Evolutionary conservation across 2,113 vertebrate genomes (phyloP).

Genomic region (Lamprotornis superbus): DNA sequence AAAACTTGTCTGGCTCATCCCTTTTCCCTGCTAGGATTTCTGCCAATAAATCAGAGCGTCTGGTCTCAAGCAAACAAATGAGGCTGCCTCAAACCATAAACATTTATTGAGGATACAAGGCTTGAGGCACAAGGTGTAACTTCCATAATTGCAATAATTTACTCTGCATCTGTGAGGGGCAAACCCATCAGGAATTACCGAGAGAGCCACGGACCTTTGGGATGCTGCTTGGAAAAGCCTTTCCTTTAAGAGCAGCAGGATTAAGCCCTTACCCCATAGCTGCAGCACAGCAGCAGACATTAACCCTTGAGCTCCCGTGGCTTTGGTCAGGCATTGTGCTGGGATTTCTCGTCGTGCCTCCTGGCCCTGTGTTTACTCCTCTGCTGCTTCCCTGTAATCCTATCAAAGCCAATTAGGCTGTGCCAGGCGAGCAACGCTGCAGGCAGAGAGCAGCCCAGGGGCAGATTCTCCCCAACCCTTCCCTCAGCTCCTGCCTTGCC

Average conservation of each 20-base stretch:
- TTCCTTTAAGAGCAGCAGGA: not conserved
- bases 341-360: not conserved
- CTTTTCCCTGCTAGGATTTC: not conserved
- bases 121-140: not conserved
- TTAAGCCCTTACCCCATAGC: not conserved
- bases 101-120: not conserved
- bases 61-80: conserved; percentile 28
- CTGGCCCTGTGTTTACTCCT: conserved; percentile 22
- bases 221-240: not conserved
- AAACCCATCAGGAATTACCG: not conserved
- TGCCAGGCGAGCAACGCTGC: not conserved
- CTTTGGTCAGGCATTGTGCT: accelerated
- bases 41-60: conserved; percentile 44
- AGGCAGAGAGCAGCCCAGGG: not conserved
- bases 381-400: not conserved
- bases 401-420: conserved; percentile 40
- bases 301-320: not conserved
- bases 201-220: not conserved
- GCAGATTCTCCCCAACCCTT: not conserved
- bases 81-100: conserved; percentile 12
- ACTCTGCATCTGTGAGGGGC: not conserved
- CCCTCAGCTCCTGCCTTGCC: not conserved
- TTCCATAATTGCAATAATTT: not conserved
- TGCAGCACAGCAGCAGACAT: not conserved
- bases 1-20: conserved; percentile 12